Conservation (phyloP, 1,140 invertebrate genomes). For the Theocolax elegans region DNA sequence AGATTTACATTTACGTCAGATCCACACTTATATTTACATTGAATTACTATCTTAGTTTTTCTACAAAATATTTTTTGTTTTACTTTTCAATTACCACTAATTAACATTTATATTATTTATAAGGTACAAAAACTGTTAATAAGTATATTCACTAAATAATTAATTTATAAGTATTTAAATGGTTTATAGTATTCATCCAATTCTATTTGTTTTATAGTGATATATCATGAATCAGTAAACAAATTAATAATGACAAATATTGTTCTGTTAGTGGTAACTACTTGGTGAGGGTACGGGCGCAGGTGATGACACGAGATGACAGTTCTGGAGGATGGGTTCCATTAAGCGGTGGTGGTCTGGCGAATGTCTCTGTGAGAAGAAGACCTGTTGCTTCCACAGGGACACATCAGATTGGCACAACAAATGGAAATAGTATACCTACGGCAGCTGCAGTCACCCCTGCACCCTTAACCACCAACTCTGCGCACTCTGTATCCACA, state of each 20-base stretch:
- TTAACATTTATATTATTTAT: too few relatives aligned
- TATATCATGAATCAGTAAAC: too few relatives aligned
- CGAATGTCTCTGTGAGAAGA: conserved; percentile 89
- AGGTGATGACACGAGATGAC: conserved; percentile 98
- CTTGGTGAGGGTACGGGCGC: conserved; percentile 95
- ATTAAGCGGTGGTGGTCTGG: conserved; percentile 90
- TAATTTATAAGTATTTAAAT: too few relatives aligned
- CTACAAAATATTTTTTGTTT: not conserved
- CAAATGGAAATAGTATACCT: conserved; percentile 54
- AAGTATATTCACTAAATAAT: too few relatives aligned
- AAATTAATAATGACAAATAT: too few relatives aligned
- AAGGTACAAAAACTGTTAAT: too few relatives aligned
- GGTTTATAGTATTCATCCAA: too few relatives aligned
- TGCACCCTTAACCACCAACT: conserved; percentile 47
- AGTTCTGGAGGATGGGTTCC: conserved; percentile 96
- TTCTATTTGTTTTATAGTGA: too few relatives aligned
- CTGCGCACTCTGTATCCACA: conserved; percentile 49
- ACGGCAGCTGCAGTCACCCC: conserved; percentile 18
- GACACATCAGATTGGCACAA: conserved; percentile 47
- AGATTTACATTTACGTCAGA: too few relatives aligned
- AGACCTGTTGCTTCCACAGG: conserved; percentile 64
- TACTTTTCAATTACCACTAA: too few relatives aligned
- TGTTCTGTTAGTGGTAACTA: conserved; percentile 81
- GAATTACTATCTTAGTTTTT: not conserved
- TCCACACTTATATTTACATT: too few relatives aligned